A percentile compares a stretch with the other conserved stretches of the same genome.
Conservation (phyloP, 92 coral and sea anemone genomes). For the Zoanthus solanderi region DNA sequence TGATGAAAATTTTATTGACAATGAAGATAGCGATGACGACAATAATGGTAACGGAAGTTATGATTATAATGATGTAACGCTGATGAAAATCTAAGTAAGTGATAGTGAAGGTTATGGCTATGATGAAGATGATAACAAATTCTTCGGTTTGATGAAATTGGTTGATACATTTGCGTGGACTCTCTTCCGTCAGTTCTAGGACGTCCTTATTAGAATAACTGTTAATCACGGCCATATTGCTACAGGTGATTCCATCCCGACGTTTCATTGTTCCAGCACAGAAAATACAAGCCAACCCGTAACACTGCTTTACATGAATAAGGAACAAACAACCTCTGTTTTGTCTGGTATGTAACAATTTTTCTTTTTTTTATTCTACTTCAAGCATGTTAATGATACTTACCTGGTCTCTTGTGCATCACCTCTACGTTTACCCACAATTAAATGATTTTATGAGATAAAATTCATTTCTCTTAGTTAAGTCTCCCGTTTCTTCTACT, state of each 20-base stretch:
- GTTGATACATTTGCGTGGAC: background rate
- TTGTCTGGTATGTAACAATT: constrained; percentile 64
- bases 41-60: background rate
- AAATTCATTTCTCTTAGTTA: no score
- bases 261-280: constrained; percentile 48
- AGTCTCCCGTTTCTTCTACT: no score
- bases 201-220: no score
- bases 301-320: constrained; percentile 67
- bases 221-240: background rate
- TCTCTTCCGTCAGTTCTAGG: background rate
- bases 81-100: background rate
- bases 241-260: constrained; percentile 78
- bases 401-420: no score
- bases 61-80: background rate
- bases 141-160: background rate
- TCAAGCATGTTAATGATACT: no score
- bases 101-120: background rate
- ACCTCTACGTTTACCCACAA: no score
- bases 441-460: no score
- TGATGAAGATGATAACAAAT: background rate
- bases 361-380: background rate
- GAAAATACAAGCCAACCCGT: constrained; percentile 52
- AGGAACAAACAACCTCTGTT: constrained; percentile 69
- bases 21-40: background rate
- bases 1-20: no score